Evolutionary conservation across 2,113 vertebrate genomes (phyloP), one percentile per base, ranked within the genome.

Genomic region (Myotis brandtii): DNA sequence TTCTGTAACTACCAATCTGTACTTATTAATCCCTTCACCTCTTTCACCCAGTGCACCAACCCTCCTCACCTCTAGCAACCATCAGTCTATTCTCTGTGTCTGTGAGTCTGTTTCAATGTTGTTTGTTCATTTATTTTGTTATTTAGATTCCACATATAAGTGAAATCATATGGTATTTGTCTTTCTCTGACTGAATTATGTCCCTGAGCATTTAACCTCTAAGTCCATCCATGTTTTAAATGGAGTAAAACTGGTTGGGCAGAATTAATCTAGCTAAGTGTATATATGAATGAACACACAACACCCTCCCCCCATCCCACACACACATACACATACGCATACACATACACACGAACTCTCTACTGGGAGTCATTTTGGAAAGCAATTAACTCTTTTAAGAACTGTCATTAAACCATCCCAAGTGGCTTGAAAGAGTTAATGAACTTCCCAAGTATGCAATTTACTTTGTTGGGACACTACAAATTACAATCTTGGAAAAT

Each of bases 401-500:
- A 83, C 54, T 92, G 50, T 94, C 82, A 81, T 67, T 77, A 89
- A 88, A 88, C 7, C 32, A 80, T 91, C 43, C 13, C 91, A 79
- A 85, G 92, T 69, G 48, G 14, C 25, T 82, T 72, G 76, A 94
- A 96, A 93, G 81, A 90, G 94, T 95, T 98, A 97, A 97, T n/a
- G 79, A 16, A 89, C 37, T 70, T 95, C 79, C 54, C 37, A 92
- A 50, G 46, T 91, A 89, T 75, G 82, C 96, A 96, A 34, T 97
- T 96, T 86, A 70, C 62, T 96, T 96, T 94, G 89, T 80, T 83
- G 69, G 92, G 95, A 91, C 94, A 84, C 64, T 86, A 52, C 77
- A 91, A 96, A 95, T 96, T 94, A 75, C 34, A 86, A 81, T 95
- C 96, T 86, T 70, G 37, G 88, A 96, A 96, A 98, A 96, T 96